phyloP scores from a whole-genome alignment of 1,140 invertebrate genomes.

The Planococcus citri region DNA sequence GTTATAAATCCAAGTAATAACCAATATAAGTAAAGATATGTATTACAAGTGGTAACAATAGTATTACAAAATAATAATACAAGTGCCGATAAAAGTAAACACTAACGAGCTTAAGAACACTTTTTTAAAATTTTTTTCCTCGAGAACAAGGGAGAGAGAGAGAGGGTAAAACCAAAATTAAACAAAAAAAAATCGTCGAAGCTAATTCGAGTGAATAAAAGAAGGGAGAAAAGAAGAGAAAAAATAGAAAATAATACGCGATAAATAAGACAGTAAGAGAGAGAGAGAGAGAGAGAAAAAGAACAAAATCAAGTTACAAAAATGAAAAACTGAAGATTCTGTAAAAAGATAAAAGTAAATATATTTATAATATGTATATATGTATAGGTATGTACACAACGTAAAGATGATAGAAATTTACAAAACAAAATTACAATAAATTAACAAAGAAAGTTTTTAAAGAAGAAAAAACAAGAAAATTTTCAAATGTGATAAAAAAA shows the following conservation, averaged over 20 bases:
- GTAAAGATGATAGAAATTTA: slow-evolving; percentile 4
- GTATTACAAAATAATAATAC: slow-evolving; percentile 8
- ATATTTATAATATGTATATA: slow-evolving; percentile 7
- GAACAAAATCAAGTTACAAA: slow-evolving; percentile 4
- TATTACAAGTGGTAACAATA: slow-evolving; percentile 7
- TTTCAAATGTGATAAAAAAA: slow-evolving; percentile 4
- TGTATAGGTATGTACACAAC: slow-evolving; percentile 1
- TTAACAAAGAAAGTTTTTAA: slow-evolving; percentile 5
- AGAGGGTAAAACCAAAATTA: too few species aligned
- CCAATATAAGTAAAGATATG: slow-evolving; percentile 4
- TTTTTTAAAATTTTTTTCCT: background rate
- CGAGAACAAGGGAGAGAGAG: background rate
- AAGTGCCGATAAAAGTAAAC: slow-evolving; percentile 3
- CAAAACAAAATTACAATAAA: slow-evolving; percentile 8
- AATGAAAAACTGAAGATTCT: slow-evolving; percentile 7
- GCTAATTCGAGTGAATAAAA: background rate
- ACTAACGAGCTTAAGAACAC: background rate
- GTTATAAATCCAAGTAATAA: background rate
- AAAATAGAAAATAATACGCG: background rate
- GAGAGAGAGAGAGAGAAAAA: background rate
- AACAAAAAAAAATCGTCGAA: background rate
- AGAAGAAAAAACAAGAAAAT: slow-evolving; percentile 2
- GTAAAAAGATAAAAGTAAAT: slow-evolving; percentile 8
- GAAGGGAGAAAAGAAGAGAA: background rate
- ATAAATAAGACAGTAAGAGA: background rate